Base-by-base conservation (phyloP, 2,797 vertebrate species). In the Kryptolebias ocellatus region DNA sequence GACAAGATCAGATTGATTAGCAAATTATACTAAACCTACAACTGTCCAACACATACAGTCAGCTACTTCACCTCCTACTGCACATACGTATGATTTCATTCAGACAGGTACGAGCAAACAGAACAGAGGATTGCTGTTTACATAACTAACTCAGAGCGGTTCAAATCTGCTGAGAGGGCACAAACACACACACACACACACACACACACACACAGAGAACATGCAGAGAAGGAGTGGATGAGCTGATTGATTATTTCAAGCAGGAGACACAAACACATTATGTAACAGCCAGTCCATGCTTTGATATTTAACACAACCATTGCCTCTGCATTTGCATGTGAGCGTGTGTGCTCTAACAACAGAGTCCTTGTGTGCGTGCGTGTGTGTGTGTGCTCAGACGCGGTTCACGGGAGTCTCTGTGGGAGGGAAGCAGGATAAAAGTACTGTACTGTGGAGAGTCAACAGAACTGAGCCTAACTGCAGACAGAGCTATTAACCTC, bases 371-470 rank as follows among this genome's bases (percentile, higher is more conserved):
- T n/a, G 16, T 18, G 45, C 17, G 16, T 17, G 7, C 3, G 46
- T 10, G 7, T 18, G 60, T 27, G 14, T 53, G 62, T 60, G 31
- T 45, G 34, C 53, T 45, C 42, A 76, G 73, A 50, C 56, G 68
- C 20, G 60, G 61, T 73, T 52, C 29, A 67, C 53, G 47, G 49
- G 55, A 45, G 72, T 75, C 53, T 60, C 31, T 72, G 83, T 79
- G 64, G 70, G 69, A 77, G 68, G 68, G 58, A 82, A 87, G 80
- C 66, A 80, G 39, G 76, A 71, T 87, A 83, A 69, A 65, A 72
- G 76, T 42, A 42, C 63, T 66, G 67, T 59, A 77, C 77, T 3
- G 27, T 53, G 11, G 60, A 85, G 80, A 75, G 72, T 44, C 66
- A 66, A 63, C 15, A 11, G 70, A 71, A 74, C 77, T 86, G 73